phyloP scores from a whole-genome alignment of 2,113 vertebrate genomes.

The Cygnus buccinator region DNA sequence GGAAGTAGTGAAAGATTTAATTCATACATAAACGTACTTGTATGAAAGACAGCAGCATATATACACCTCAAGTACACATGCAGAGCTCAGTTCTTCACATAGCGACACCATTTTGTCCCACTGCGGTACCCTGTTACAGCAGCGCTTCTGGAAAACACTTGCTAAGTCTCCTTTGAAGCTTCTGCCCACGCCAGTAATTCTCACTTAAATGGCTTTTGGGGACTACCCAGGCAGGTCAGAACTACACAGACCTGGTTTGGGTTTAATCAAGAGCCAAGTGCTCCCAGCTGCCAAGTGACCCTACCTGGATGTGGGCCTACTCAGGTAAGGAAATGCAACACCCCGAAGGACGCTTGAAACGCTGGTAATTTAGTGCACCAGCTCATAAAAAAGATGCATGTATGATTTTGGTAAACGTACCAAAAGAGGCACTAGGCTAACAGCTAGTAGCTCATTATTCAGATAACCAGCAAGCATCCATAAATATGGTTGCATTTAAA shows the following conservation, averaged over 20 bases:
- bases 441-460: not conserved
- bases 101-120: not conserved
- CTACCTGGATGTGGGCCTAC: not conserved
- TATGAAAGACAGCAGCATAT: not conserved
- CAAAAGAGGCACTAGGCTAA: not conserved
- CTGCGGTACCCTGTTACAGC: not conserved
- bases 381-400: accelerated
- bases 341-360: not conserved
- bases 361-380: not conserved
- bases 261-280: not conserved
- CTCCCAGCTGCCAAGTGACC: not conserved
- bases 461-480: not conserved
- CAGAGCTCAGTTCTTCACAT: not conserved
- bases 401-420: not conserved
- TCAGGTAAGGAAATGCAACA: not conserved
- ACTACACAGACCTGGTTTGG: not conserved
- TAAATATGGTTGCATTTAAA: not conserved
- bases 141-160: not conserved
- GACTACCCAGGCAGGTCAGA: not conserved
- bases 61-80: not conserved
- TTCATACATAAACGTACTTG: not conserved
- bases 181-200: not conserved
- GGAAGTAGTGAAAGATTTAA: slow-evolving; percentile 7
- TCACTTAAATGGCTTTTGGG: not conserved
- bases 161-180: not conserved